phyloP scores from a whole-genome alignment of 2,113 vertebrate genomes.

The Raja brachyura region DNA sequence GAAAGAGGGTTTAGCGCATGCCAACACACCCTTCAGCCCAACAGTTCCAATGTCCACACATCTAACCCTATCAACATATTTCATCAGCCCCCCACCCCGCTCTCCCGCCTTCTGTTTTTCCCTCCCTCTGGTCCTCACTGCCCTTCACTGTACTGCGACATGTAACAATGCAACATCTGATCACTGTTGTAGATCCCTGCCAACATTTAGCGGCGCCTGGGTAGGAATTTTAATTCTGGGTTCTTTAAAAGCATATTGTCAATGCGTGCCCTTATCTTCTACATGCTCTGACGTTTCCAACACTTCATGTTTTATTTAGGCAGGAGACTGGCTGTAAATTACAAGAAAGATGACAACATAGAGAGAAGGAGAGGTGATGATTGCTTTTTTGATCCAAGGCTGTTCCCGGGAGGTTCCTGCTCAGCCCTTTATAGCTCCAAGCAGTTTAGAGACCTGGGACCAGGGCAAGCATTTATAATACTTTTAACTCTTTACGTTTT shows the following conservation, averaged over 20 bases:
- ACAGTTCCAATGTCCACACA: neutral
- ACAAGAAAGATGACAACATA: neutral
- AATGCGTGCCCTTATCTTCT: neutral
- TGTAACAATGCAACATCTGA: conserved; percentile 9
- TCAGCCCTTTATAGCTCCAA: neutral
- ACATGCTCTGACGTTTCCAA: neutral
- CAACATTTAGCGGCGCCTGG: neutral
- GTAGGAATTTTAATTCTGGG: neutral
- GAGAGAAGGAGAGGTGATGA: neutral
- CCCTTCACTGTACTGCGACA: neutral
- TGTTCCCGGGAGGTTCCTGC: neutral
- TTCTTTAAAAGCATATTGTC: neutral
- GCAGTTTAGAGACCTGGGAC: too few species aligned
- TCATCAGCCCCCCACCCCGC: too few species aligned
- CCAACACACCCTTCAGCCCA: neutral
- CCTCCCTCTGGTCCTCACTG: too few species aligned
- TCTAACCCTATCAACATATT: neutral
- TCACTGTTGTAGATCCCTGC: neutral
- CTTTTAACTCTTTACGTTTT: too few species aligned
- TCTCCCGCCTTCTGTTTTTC: too few species aligned
- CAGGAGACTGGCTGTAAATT: neutral
- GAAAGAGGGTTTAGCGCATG: neutral
- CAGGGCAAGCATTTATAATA: neutral
- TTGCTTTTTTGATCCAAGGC: neutral
- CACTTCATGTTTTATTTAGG: neutral